Evolutionary conservation across 2,113 vertebrate genomes (phyloP), one percentile per base, ranked within the genome.

Genomic region (Pachyramphus minor): DNA sequence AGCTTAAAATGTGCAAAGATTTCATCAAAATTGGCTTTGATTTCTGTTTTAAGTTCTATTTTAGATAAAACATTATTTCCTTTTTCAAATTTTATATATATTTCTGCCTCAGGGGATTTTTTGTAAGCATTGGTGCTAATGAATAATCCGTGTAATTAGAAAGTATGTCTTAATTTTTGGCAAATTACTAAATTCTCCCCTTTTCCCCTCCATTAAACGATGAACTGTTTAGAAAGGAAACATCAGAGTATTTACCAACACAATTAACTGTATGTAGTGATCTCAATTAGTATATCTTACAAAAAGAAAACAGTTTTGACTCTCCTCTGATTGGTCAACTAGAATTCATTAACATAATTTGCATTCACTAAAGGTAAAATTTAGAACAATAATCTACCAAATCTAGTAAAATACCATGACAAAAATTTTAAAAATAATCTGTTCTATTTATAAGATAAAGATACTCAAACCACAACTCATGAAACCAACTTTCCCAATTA

Each of bases 121-220:
- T 89, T 88, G 39, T 64, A 81, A 91, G 52, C 31, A 59, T 25
- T 67, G 47, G 39, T 81, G 31, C 11, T 92, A 88, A 80, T 63
- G 79, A 96, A 90, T 86, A 96, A 88, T 83, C 45, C 37, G 18
- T 50, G 63, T 56, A 91, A 95, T 92, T 87, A 89, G 59, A 87
- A 94, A 96, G 91, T 85, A 82, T 17, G 14, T 74, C 72, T 87
- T 92, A 72, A 75, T 72, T 93, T 94, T 75, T 90, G 72, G 72
- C 35, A 97, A 93, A 93, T 89, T 94, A 93, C 68, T 94, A 53
- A 94, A 85, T 80, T n/a, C 17, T 31, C 42, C 25, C 58, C 9
- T 96, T 35, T 66, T 95, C 24, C 37, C 81, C 30, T 90, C 50
- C 68, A 77, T 63, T 91, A 72, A 86, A 94, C 74, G 20, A 90